Evolutionary conservation across 2,113 vertebrate species (phyloP), one percentile per base, ranked within the genome.

Genomic region (Gymnocephalus cernua): DNA sequence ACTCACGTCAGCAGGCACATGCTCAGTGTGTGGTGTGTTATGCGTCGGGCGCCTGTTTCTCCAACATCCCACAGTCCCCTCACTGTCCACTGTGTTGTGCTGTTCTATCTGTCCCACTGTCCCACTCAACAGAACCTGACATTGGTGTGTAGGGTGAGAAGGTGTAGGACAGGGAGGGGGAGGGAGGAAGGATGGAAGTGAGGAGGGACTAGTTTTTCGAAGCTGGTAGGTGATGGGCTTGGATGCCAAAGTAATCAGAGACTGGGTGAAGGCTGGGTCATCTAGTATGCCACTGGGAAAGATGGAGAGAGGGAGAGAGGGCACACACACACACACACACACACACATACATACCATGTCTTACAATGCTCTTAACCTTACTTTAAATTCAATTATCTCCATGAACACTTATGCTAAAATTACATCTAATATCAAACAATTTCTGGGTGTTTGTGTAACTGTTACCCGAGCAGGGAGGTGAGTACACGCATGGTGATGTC

Each of bases 201-300:
- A 19, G 2, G 79, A 16, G 25, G 56, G 41, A 44, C 11, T 4
- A 23, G 81, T 54, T 35, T 82, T 83, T 61, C 25, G 76, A 44
- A 96, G 88, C 84, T 95, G 95, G 77, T 97, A 96, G 0, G 95
- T 93, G 16, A 94, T 81, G 19, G 95, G 91, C 21, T 96, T 95
- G 11, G 86, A 85, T 45, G 91, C 77, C 18, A 74, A 85, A 63
- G 88, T 89, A 27, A 61, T 32, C 73, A 97, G 81, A 27, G 88
- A 76, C 4, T 94, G 84, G 0, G 95, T 94, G 76, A 99, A 97
- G 74, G 90, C 86, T 44, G 89, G 77, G 12, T 97, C 95, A 50
- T 97, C 95, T 67, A 98, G 86, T 32, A 98, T 88, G 54, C 89
- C 92, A 54, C 98, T 99, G 79, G 12, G 50, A 70, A n/a, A 25